Evolutionary conservation across 2,113 vertebrate species (phyloP), one percentile per base, ranked within the genome.

Genomic region (Esox niger): DNA sequence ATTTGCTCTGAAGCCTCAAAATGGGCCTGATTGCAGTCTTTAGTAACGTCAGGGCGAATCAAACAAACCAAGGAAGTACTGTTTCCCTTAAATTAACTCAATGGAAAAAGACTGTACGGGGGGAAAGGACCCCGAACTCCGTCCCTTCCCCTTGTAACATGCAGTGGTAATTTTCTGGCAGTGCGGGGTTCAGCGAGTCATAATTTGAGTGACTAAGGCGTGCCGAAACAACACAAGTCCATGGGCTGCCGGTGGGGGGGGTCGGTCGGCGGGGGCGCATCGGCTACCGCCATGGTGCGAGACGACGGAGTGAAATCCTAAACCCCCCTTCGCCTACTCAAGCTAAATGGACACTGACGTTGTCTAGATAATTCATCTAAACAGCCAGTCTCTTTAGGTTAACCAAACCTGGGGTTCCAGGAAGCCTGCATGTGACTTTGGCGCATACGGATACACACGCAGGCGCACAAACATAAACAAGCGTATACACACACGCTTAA

Each of bases 11-110:
- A 90, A 81, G 79, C 91, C 91, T 82, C 74, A 88, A 71, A 84
- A 87, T 86, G 87, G 80, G 88, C 85, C 81, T 92, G 84, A 89
- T 91, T 93, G 83, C 78, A 79, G 85, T 92, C 75, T 93, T 94
- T 92, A 91, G 81, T 91, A 83, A 93, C 80, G 86, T 90, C 85
- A 90, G 86, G 83, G 81, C 81, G 83, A 92, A 90, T 94, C 93
- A 91, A 91, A 91, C 81, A 84, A 86, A 83, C 79, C 73, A 62
- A 82, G 74, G 83, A 89, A 89, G 75, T 78, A 90, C 65, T 61
- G 85, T 91, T 92, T 84, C 83, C 89, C 75, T 90, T 85, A 88
- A 91, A 90, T 91, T 90, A 89, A 72, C 64, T 83, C 80, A 17
- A 82, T 86, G 78, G 84, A 81, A 82, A 63, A 75, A 55, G 32